Evolutionary conservation across 2,113 vertebrate genomes (phyloP), one percentile per base, ranked within the genome.

Genomic region (Leiothrix lutea): DNA sequence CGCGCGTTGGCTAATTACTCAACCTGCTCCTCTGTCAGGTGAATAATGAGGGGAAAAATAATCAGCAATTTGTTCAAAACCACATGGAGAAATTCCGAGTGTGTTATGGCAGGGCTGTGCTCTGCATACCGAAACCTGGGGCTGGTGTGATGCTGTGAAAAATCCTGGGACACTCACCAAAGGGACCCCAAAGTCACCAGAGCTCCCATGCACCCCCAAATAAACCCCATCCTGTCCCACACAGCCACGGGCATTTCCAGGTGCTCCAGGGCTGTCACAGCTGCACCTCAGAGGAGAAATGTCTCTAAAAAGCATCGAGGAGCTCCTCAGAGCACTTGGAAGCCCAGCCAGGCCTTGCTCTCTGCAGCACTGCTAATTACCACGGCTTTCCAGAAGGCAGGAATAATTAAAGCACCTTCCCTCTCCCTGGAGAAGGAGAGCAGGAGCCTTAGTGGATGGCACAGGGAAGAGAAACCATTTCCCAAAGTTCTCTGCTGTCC

Each of bases 41-140:
- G 94, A 96, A 94, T 75, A 96, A 81, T 17, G 80, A 88, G 91
- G 91, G 64, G 51, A 83, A 84, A 97, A 95, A 91, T 33, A 86
- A 89, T 79, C 80, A 91, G 83, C 61, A 24, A 48, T 89, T 88
- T 71, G 77, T 81, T 86, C 65, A 71, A 40, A 93, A 75, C 54
- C 88, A 33, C 66, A 33, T 0, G 21, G 86, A 86, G 89, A 86
- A 78, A 79, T 51, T 15, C 48, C 0, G 73, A 73, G 16, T 0
- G 50, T 0, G 1, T 21, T 61, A 42, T 1, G 7, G 71, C 86
- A 12, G 85, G 9, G 3, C 85, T 79, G 65, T 20, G 85, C 95
- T 48, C 51, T 12, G 81, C 82, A 26, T 10, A 1, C 38, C 3
- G 89, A 50, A 31, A 13, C 72, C 13, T 6, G 3, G 42, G 57